Evolutionary conservation across 1,140 invertebrate species (phyloP).

Genomic region (Plutomurus gul): DNA sequence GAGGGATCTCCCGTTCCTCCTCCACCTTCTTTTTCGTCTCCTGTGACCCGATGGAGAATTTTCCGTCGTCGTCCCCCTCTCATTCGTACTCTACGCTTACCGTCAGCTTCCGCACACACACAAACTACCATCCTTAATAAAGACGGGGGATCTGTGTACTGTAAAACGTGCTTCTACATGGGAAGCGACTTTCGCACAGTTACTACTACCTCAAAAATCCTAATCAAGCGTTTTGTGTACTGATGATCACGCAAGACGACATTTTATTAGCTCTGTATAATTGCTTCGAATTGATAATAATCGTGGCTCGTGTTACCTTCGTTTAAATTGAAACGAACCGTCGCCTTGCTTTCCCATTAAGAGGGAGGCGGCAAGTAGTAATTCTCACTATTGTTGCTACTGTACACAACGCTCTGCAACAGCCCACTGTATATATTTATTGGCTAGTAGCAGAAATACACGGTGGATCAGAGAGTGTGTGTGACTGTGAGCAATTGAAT

Average conservation of each 20-base stretch:
- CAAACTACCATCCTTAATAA: too few species aligned
- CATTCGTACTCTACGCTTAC: background rate
- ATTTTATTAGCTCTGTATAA: constrained; percentile 5
- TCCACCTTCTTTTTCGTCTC: constrained; percentile 17
- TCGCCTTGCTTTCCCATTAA: background rate
- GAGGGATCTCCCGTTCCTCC: background rate
- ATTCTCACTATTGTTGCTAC: background rate
- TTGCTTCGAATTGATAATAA: constrained; percentile 40
- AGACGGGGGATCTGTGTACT: constrained; percentile 1
- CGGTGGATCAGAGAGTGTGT: too few species aligned
- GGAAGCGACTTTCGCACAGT: too few species aligned
- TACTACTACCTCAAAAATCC: background rate
- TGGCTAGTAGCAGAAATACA: too few species aligned
- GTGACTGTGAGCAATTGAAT: constrained; percentile 5
- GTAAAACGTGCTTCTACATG: background rate
- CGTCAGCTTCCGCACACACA: background rate
- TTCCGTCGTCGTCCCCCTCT: background rate
- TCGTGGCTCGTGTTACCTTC: background rate
- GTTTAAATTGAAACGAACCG: background rate
- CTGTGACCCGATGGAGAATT: background rate
- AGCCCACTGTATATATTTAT: background rate
- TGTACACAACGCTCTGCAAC: background rate
- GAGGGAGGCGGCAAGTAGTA: background rate
- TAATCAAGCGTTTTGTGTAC: background rate
- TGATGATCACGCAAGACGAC: background rate